Conservation (phyloP, 2,888 invertebrate species). For the Pollenia amentaria region DNA sequence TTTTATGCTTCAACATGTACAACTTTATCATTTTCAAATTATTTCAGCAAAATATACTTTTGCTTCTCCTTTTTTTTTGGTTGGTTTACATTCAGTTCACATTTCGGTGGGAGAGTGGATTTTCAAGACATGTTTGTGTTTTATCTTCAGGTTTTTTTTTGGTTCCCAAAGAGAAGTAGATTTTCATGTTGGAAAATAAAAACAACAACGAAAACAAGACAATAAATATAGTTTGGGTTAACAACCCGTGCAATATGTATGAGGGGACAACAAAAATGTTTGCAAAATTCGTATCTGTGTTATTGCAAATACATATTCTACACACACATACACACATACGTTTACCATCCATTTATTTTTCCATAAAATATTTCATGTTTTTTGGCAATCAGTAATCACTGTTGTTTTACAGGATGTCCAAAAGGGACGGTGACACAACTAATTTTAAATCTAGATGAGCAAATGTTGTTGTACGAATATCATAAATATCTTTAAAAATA, state of each 20-base stretch:
- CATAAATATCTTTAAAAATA: slow-evolving; percentile 46
- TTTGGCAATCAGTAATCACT: slow-evolving; percentile 51
- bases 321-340: not conserved
- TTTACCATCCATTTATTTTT: slow-evolving; percentile 35
- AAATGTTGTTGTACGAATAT: slow-evolving; percentile 8
- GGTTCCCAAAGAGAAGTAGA: slow-evolving; percentile 32
- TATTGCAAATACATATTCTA: not conserved
- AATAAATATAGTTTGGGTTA: slow-evolving; percentile 64
- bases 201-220: not conserved
- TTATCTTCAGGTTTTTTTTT: slow-evolving; percentile 16
- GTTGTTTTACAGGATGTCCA: slow-evolving; percentile 46
- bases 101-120: slow-evolving; percentile 27
- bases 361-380: slow-evolving; percentile 16
- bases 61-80: not conserved
- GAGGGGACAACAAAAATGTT: not conserved
- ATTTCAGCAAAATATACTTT: slow-evolving; percentile 61
- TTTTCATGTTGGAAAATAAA: slow-evolving; percentile 51
- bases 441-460: not conserved
- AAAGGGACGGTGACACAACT: slow-evolving; percentile 51
- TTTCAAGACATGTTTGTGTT: slow-evolving; percentile 25
- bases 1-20: slow-evolving; percentile 72
- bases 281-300: slow-evolving; percentile 2
- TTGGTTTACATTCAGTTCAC: not conserved
- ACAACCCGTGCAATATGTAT: slow-evolving; percentile 50
- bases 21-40: slow-evolving; percentile 62